Evolutionary conservation across 2,797 vertebrate species (phyloP).

Genomic region (Lacerta bilineata): DNA sequence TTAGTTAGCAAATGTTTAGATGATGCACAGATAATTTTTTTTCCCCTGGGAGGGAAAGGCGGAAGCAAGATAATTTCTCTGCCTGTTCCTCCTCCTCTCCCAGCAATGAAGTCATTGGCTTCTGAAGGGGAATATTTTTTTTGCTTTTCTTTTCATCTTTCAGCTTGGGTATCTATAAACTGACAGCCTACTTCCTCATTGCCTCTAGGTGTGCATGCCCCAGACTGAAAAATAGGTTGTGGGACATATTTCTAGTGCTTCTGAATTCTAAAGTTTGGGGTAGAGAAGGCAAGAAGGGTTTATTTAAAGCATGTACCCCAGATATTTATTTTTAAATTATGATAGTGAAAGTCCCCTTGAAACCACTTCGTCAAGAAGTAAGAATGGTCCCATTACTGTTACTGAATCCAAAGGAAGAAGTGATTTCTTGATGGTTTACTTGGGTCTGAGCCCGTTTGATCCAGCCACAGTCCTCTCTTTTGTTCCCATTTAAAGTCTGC

Average conservation of each 20-base stretch:
- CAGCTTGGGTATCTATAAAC: conserved; percentile 25
- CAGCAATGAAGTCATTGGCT: fast-evolving
- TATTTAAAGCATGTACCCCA: conserved; percentile 53
- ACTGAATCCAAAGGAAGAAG: not conserved
- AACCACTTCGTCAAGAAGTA: conserved; percentile 1
- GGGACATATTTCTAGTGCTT: conserved; percentile 48
- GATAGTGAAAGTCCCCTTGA: conserved; percentile 58
- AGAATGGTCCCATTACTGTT: not conserved
- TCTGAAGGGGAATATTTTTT: not conserved
- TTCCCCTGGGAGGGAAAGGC: fast-evolving
- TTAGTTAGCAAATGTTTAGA: not conserved
- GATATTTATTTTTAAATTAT: not conserved
- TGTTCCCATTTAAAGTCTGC: not conserved
- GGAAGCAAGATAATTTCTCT: not conserved
- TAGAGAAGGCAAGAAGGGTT: conserved; percentile 46
- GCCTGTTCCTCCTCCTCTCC: not conserved
- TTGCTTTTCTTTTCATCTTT: conserved; percentile 51
- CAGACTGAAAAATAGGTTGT: conserved; percentile 61
- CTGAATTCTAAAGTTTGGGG: conserved; percentile 60
- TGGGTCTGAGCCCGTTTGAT: not conserved
- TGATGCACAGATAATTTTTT: not conserved
- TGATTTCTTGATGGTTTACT: conserved; percentile 33
- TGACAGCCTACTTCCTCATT: not conserved
- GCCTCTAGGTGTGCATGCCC: conserved; percentile 51
- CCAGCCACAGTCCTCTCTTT: not conserved